Evolutionary conservation across 2,797 vertebrate species (phyloP).

Genomic region (Hippopotamyrus pictus): DNA sequence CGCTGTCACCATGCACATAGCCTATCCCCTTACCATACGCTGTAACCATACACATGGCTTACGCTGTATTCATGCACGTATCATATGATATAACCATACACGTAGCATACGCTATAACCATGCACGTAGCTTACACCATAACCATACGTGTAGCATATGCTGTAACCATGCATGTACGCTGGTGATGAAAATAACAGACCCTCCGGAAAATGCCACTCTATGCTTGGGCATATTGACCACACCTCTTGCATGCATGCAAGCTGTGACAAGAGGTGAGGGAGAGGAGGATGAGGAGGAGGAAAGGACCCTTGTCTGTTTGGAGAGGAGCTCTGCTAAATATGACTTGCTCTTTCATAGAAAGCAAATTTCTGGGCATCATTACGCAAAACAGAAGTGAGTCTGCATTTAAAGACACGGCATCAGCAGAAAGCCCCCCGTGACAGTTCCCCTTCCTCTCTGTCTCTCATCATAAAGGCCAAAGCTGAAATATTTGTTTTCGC

Average conservation of each 20-base stretch:
- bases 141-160: too few relatives aligned
- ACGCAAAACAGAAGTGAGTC: not conserved
- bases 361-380: not conserved
- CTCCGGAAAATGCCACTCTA: not conserved
- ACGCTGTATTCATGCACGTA: too few relatives aligned
- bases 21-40: too few relatives aligned
- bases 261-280: not conserved
- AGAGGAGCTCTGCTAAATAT: not conserved
- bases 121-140: too few relatives aligned
- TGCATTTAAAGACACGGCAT: not conserved
- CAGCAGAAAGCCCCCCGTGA: slow-evolving; percentile 28
- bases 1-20: too few relatives aligned
- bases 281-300: not conserved
- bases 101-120: too few relatives aligned
- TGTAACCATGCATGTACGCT: too few relatives aligned
- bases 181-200: not conserved
- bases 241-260: not conserved
- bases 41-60: too few relatives aligned
- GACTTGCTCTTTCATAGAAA: not conserved
- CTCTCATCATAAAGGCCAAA: slow-evolving; percentile 24
- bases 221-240: not conserved
- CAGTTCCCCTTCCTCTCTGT: slow-evolving; percentile 44
- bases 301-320: not conserved
- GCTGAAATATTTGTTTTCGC: slow-evolving; percentile 30
- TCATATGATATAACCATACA: too few relatives aligned